phyloP scores from a whole-genome alignment of 2,888 invertebrate species.

The Drosophila nigritarsus region DNA sequence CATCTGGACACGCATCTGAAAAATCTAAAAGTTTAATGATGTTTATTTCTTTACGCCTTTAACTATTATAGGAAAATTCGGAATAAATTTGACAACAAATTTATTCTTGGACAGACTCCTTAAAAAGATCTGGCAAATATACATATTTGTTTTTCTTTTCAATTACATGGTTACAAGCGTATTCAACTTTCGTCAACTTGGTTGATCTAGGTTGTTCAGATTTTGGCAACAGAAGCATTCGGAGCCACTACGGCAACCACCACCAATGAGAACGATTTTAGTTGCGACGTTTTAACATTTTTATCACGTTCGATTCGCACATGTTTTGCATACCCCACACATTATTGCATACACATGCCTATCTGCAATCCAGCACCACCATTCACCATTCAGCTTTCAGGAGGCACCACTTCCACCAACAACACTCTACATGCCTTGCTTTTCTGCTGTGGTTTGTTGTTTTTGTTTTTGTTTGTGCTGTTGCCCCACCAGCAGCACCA shows the following conservation, averaged over 20 bases:
- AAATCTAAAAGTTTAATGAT: not conserved
- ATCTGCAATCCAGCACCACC: constrained; percentile 46
- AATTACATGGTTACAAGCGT: not conserved
- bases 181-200: not conserved
- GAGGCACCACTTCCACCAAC: constrained; percentile 21
- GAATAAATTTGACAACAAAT: not conserved
- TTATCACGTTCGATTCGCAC: constrained; percentile 83
- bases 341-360: constrained; percentile 51
- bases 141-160: not conserved
- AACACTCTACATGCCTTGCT: not conserved
- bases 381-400: constrained; percentile 10
- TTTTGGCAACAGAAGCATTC: constrained; percentile 47
- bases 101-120: not conserved
- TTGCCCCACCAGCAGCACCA: constrained; percentile 7
- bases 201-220: constrained; percentile 32
- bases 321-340: constrained; percentile 82
- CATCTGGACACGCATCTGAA: not conserved
- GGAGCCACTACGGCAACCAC: not conserved
- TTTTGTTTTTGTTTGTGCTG: not conserved
- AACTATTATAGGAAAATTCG: not conserved
- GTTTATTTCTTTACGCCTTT: not conserved
- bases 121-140: not conserved
- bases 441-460: not conserved
- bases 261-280: not conserved
- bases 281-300: constrained; percentile 70